phyloP scores from a whole-genome alignment of 2,113 vertebrate species.

The Otocyon megalotis region DNA sequence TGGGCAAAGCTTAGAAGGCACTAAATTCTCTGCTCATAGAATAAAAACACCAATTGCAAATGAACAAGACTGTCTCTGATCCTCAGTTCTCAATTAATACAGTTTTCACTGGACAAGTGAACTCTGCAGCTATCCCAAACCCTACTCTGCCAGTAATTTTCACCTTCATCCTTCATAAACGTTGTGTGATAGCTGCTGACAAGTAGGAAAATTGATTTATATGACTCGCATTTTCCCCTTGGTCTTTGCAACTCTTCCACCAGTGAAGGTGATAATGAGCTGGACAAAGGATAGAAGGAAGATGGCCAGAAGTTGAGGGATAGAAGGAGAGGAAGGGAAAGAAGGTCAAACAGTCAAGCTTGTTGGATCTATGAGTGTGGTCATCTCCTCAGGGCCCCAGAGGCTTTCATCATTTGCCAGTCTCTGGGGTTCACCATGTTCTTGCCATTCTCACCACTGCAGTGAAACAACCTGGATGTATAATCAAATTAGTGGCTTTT shows the following conservation, averaged over 20 bases:
- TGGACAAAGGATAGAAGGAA: background rate
- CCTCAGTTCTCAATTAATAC: background rate
- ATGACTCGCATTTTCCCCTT: background rate
- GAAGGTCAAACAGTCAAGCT: background rate
- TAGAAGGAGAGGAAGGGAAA: background rate
- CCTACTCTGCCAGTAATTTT: slow-evolving; percentile 16
- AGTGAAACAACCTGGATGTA: background rate
- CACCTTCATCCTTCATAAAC: background rate
- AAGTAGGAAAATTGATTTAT: background rate
- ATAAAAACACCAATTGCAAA: background rate
- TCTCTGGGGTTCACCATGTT: background rate
- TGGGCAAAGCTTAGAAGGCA: background rate
- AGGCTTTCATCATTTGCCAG: background rate
- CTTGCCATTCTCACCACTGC: background rate
- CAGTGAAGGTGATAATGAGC: background rate
- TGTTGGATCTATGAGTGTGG: background rate
- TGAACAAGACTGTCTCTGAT: background rate
- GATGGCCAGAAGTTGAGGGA: background rate
- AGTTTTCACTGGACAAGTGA: background rate
- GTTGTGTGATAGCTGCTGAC: background rate
- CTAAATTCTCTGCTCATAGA: background rate
- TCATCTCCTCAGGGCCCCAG: background rate
- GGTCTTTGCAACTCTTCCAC: background rate
- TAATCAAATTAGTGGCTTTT: background rate
- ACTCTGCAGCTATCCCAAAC: background rate